Conservation (phyloP, 2,888 invertebrate genomes). For the Nomada ruficornis region DNA sequence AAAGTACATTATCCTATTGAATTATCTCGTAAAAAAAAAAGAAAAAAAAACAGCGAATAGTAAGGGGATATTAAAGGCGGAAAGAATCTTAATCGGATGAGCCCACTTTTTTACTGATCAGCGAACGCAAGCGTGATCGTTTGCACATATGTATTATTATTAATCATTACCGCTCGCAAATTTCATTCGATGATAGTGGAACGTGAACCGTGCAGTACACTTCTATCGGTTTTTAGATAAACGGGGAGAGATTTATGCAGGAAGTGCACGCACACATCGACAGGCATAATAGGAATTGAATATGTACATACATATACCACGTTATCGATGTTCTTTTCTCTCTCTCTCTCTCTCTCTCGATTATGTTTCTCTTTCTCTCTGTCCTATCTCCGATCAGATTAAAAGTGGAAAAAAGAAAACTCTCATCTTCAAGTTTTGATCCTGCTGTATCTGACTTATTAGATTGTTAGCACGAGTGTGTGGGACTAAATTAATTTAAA, state of each 20-base stretch:
- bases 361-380: conserved; percentile 2
- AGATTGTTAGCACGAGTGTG: conserved; percentile 79
- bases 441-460: conserved; percentile 68
- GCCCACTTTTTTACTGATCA: conserved; percentile 43
- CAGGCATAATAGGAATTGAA: conserved; percentile 71
- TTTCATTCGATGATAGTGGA: conserved; percentile 3
- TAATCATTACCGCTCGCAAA: conserved; percentile 31
- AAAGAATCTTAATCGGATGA: too few relatives aligned
- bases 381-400: conserved; percentile 66
- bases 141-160: conserved; percentile 8
- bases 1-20: conserved; percentile 71
- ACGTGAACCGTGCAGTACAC: conserved; percentile 30
- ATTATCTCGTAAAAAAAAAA: conserved; percentile 64
- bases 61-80: too few relatives aligned
- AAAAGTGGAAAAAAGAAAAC: conserved; percentile 51
- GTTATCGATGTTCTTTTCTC: conserved; percentile 50
- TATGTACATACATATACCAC: conserved; percentile 6
- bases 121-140: conserved; percentile 30
- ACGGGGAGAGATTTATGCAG: conserved; percentile 54
- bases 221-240: conserved; percentile 53
- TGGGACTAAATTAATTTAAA: conserved; percentile 80
- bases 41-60: conserved; percentile 8
- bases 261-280: conserved; percentile 66
- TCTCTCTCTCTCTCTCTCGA: conserved; percentile 47
- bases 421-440: conserved; percentile 66